Conservation (phyloP, 2,797 vertebrate species). For the Cirrhinus molitorella region DNA sequence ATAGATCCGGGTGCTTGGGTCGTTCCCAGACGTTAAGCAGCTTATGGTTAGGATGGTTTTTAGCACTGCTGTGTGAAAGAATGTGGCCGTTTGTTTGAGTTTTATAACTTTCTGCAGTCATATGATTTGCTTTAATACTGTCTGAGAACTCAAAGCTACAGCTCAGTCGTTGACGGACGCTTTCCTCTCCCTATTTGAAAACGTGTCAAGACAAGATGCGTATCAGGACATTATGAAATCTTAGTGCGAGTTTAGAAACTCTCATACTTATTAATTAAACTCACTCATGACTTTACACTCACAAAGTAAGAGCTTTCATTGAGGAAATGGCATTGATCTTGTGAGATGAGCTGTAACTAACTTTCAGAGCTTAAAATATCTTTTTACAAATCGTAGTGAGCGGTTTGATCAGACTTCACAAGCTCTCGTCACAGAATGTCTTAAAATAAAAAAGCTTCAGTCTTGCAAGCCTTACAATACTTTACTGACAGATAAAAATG, state of each 20-base stretch:
- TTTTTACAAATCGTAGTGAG: not conserved
- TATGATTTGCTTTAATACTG: conserved; percentile 67
- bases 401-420: too few species aligned
- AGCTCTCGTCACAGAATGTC: too few species aligned
- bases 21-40: conserved; percentile 52
- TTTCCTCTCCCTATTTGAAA: conserved; percentile 9
- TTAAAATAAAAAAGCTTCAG: not conserved
- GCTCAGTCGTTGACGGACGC: not conserved
- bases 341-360: not conserved
- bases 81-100: conserved; percentile 69
- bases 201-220: conserved; percentile 39
- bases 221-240: not conserved
- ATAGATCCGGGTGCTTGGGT: conserved; percentile 1
- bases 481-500: not conserved
- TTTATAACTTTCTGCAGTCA: conserved; percentile 69
- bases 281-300: not conserved
- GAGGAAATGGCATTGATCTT: not conserved
- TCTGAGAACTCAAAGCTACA: not conserved
- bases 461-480: not conserved
- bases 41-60: conserved; percentile 62
- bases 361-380: not conserved
- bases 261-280: not conserved
- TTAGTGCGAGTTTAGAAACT: not conserved
- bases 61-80: conserved; percentile 64
- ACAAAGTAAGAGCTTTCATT: not conserved